Conservation (phyloP, 2,797 vertebrate species). For the Oreochromis grahami region DNA sequence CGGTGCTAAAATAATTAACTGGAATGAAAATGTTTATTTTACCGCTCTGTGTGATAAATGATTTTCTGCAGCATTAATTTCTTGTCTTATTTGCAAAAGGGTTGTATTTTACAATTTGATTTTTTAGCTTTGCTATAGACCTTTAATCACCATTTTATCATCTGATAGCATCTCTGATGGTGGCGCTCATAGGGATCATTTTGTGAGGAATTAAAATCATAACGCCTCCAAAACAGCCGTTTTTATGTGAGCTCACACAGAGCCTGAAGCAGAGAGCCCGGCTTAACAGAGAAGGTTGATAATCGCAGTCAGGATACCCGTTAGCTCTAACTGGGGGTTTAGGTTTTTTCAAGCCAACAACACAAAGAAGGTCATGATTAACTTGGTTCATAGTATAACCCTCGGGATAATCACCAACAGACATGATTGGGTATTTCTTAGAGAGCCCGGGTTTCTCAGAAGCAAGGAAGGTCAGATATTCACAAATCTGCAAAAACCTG, state of each 20-base stretch:
- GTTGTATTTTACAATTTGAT: not conserved
- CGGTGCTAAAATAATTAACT: not conserved
- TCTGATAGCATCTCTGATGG: not conserved
- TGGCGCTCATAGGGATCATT: not conserved
- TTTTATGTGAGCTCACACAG: rapidly evolving
- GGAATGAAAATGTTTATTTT: not conserved
- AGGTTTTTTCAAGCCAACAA: not conserved
- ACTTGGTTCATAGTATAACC: rapidly evolving
- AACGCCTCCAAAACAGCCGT: rapidly evolving
- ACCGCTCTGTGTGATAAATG: rapidly evolving
- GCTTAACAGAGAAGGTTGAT: not conserved
- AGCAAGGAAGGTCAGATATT: not conserved
- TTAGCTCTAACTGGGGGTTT: not conserved
- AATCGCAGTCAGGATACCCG: not conserved
- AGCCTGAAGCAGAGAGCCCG: not conserved
- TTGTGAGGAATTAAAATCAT: not conserved
- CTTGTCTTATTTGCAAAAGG: not conserved
- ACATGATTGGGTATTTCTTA: not conserved
- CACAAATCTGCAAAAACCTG: not conserved
- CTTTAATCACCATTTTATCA: not conserved
- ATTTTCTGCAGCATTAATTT: not conserved
- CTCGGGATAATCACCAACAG: too few relatives aligned
- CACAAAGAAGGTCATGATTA: not conserved
- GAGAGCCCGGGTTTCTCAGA: not conserved
- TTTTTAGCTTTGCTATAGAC: rapidly evolving